These are phyloP conservation scores for Carcina quercana DNA, from an alignment of 2,888 invertebrate species.

Conservation along the genomic window DNA sequence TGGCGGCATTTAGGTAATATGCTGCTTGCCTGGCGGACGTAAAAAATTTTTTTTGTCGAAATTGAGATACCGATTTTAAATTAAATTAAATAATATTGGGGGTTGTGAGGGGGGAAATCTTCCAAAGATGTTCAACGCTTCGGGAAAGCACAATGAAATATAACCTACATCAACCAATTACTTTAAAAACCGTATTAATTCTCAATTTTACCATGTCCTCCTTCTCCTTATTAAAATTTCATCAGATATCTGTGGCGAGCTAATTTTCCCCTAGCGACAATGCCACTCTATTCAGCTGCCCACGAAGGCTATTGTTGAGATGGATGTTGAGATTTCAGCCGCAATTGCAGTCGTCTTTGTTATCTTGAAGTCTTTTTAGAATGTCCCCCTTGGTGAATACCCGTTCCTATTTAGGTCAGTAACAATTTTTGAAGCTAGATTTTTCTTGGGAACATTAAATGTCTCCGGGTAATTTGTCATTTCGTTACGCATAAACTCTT, in stretches of 20 bases:
- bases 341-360: constrained; percentile 4
- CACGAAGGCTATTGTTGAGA: constrained; percentile 1
- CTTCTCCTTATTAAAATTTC: constrained; percentile 1
- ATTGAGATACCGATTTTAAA: no score
- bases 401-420: constrained; percentile 2
- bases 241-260: constrained; percentile 3
- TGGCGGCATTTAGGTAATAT: no score
- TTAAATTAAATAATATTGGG: no score
- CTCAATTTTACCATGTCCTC: not conserved
- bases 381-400: not conserved
- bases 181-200: no score
- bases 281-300: constrained; percentile 4
- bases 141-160: no score
- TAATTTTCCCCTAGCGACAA: constrained; percentile 2
- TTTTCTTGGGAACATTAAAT: constrained; percentile 1
- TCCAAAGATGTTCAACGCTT: no score
- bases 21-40: no score
- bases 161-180: no score
- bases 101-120: no score
- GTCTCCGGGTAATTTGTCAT: no score
- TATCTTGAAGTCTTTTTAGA: constrained; percentile 6
- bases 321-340: constrained; percentile 2
- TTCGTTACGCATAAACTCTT: no score
- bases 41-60: no score
- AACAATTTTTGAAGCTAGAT: not conserved